Conservation (phyloP, 2,888 invertebrate genomes). For the Netelia fuscicornis region DNA sequence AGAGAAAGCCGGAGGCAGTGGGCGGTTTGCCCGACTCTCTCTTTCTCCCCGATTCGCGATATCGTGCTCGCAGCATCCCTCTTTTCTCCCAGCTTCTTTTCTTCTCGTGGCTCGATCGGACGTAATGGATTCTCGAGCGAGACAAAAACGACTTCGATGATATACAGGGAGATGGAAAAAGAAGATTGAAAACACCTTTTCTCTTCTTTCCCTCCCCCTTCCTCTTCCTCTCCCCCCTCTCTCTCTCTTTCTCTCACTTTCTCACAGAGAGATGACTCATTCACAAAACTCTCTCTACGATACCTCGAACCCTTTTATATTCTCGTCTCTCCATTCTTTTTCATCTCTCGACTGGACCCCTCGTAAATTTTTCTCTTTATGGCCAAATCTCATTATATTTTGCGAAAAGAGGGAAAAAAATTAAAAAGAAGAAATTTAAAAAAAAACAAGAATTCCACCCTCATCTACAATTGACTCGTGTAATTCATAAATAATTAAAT, state of each 20-base stretch:
- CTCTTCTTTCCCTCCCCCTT: neutral
- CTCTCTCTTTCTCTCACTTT: neutral
- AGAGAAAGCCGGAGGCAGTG: neutral
- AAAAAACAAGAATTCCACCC: neutral
- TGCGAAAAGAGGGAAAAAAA: constrained; percentile 3
- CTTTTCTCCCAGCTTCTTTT: constrained; percentile 5
- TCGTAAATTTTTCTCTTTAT: constrained; percentile 15
- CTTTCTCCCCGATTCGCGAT: neutral
- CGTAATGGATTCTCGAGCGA: constrained; percentile 23
- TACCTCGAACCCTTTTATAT: neutral
- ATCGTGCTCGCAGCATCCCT: neutral
- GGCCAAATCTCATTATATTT: constrained; percentile 11
- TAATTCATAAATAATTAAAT: neutral
- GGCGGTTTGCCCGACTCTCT: too few relatives aligned
- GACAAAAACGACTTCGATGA: constrained; percentile 23
- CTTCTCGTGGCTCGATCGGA: constrained; percentile 20
- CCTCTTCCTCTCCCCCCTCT: too few relatives aligned
- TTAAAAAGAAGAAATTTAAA: neutral
- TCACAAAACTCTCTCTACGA: neutral
- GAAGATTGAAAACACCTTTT: neutral
- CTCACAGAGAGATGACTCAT: neutral
- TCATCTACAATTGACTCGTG: neutral
- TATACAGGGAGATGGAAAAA: neutral
- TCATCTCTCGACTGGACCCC: neutral
- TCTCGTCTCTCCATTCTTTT: constrained; percentile 8